Evolutionary conservation across 2,797 vertebrate genomes (phyloP).

Genomic region (Remorina albescens): DNA sequence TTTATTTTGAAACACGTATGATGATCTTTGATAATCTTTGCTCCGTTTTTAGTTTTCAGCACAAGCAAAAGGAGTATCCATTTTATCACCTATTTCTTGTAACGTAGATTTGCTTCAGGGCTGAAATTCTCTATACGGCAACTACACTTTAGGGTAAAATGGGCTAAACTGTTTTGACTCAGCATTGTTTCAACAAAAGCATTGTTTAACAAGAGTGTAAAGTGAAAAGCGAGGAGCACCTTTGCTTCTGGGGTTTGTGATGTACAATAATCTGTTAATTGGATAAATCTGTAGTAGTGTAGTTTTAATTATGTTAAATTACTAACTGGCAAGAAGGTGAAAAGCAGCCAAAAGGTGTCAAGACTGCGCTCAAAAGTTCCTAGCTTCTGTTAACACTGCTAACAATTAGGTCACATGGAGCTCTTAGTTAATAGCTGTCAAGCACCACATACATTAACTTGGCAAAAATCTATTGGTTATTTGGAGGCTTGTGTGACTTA

Average conservation of each 20-base stretch:
- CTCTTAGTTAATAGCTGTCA: too few relatives aligned
- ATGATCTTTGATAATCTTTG: neutral
- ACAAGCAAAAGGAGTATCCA: accelerated
- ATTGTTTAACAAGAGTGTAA: neutral
- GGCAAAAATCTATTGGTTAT: neutral
- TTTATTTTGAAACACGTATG: neutral
- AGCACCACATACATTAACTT: too few relatives aligned
- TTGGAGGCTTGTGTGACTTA: neutral
- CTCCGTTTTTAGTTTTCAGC: neutral
- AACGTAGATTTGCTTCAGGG: neutral
- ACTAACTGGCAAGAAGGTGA: neutral
- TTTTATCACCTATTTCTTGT: neutral
- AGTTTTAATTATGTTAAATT: conserved; percentile 33
- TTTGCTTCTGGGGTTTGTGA: neutral
- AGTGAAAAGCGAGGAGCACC: neutral
- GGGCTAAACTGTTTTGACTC: neutral
- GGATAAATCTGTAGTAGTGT: conserved; percentile 6
- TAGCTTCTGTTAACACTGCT: too few relatives aligned
- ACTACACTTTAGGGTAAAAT: neutral
- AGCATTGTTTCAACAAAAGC: neutral
- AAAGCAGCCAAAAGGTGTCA: neutral
- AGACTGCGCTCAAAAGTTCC: neutral
- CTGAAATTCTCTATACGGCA: neutral
- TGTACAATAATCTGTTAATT: conserved; percentile 29
- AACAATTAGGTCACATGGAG: too few relatives aligned